phyloP scores from a whole-genome alignment of 2,797 vertebrate species.

The Chelmon rostratus region DNA sequence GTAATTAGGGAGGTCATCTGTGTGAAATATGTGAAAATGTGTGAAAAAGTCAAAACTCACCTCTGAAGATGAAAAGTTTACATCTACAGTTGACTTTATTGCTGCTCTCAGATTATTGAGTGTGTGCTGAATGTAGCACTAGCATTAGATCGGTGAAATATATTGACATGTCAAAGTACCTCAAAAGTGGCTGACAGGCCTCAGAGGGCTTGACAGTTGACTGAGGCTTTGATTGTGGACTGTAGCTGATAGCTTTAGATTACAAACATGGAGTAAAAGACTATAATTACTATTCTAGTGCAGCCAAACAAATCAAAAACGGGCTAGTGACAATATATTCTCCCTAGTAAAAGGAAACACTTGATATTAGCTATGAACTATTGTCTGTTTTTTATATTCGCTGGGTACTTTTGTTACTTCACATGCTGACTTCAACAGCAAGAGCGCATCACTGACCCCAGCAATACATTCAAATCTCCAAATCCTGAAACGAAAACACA shows the following conservation, averaged over 20 bases:
- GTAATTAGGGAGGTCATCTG: too few species aligned
- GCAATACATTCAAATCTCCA: not conserved
- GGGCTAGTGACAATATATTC: not conserved
- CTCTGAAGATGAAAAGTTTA: too few species aligned
- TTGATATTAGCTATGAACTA: not conserved
- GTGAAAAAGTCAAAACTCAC: too few species aligned
- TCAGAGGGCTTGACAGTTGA: not conserved
- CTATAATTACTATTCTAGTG: not conserved
- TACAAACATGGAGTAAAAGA: not conserved
- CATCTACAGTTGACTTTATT: too few species aligned
- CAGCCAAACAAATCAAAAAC: not conserved
- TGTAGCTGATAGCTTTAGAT: not conserved
- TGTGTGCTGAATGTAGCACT: too few species aligned
- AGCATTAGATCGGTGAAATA: too few species aligned
- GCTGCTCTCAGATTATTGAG: too few species aligned
- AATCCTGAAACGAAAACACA: not conserved
- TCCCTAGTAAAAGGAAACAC: not conserved
- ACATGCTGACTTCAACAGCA: not conserved
- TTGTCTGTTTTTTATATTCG: not conserved
- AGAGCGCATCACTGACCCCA: not conserved
- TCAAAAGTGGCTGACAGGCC: too few species aligned
- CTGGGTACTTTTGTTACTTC: not conserved
- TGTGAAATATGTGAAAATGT: too few species aligned
- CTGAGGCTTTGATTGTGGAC: not conserved
- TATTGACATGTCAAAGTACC: too few species aligned